Evolutionary conservation across 2,113 vertebrate species (phyloP), one percentile per base, ranked within the genome.

Genomic region (Nansenia antarctica): DNA sequence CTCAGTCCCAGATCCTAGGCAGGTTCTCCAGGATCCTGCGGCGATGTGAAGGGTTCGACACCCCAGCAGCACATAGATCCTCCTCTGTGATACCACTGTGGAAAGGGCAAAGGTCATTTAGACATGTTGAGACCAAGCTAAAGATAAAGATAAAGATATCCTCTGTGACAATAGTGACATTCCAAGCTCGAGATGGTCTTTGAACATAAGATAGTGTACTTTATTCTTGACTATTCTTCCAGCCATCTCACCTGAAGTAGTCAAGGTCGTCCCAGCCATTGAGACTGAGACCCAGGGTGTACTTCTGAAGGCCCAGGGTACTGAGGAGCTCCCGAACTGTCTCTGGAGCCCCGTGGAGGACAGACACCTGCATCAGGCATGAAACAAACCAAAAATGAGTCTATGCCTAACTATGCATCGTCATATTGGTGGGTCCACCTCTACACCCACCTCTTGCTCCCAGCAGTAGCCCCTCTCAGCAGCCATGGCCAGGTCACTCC

Each of bases 221-320:
- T 5, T 9, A 29, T 55, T 12, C 11, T n/a, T n/a, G n/a, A 26
- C 53, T 3, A 12, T 9, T 29, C 15, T 52, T 52, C 5, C 18
- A n/a, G n/a, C 12, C 12, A 5, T 26, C 53, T 55, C 82, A 93
- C 92, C 92, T 93, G 86, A 93, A 91, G 60, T 89, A 87, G 78
- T 92, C 88, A 62, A 91, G 75, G 74, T 92, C 90, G 67, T 94
- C 89, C 92, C 91, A 94, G 84, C 92, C 84, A 57, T 85, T 92
- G 3, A 92, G 89, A 69, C 87, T 91, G 1, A 92, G 92, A 54
- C 84, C 89, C 45, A 90, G 68, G 1, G 81, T 73, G 39, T 90
- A 90, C 53, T 87, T 85, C 71, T 93, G 92, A 53, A 93, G 89
- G 27, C 92, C 83, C 2, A 91, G 74, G 47, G 76, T 74, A 47